Base-by-base conservation (phyloP, 2,113 vertebrate species). In the Arenaria interpres region DNA sequence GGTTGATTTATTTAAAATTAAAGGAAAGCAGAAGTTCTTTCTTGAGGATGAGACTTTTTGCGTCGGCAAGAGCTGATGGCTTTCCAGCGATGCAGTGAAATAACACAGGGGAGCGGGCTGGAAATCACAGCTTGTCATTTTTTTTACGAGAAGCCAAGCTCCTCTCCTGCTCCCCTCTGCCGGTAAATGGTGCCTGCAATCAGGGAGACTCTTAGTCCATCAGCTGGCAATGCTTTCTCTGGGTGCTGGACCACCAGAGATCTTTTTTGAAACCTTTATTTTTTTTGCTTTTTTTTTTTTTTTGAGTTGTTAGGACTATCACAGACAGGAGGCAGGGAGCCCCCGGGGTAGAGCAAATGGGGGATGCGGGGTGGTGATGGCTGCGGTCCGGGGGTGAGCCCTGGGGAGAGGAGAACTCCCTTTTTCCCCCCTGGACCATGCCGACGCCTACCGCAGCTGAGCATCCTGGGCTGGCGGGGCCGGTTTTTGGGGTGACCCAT, bases 21-120 rank as follows among this genome's bases (percentile, higher is more conserved):
- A 93, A 93, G 84, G 86, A 63, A 96, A 95, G 95, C 92, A 89
- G 86, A 97, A 95, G 92, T 97, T 93, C 78, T 90, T 72, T 92
- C 91, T 89, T 7, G 30, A 85, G 85, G 86, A 79, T 0, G 30
- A 93, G 95, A 95, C 76, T 95, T 94, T 92, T 60, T 79, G 56
- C 45, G 15, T 75, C 4, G 72, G 80, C 56, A 4, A 86, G 80
- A 92, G 86, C 94, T 54, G 80, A 57, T 89, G 85, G 63, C 84
- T 96, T 93, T 87, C 83, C 94, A 93, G 92, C 9, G 41, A 84
- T 71, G 79, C 93, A 59, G 60, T 8, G 32, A 79, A 87, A 82
- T 56, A 68, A 72, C 68, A 51, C 68, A 67, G 72, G 83, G 87
- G 83, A 90, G 66, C 9, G 4, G 46, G 60, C 85, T 95, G 96